Evolutionary conservation across 2,888 invertebrate genomes (phyloP).

Genomic region (Harpalus rufipes): DNA sequence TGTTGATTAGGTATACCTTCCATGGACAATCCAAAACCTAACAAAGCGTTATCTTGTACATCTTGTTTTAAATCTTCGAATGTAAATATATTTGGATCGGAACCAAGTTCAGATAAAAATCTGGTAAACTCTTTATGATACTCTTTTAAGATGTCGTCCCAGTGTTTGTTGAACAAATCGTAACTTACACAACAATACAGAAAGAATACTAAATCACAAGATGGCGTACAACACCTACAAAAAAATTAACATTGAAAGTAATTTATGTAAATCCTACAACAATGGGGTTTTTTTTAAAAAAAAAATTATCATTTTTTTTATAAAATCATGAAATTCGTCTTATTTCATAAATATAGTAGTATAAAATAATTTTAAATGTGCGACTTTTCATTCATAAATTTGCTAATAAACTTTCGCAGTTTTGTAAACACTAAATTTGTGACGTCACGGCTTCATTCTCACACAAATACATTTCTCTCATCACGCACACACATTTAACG

Average conservation of each 20-base stretch:
- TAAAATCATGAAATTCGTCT: too few relatives aligned
- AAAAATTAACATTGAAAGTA: background rate
- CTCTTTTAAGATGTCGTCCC: slow-evolving; percentile 80
- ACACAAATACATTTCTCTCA: too few relatives aligned
- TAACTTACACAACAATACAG: slow-evolving; percentile 83
- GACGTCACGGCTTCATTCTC: too few relatives aligned
- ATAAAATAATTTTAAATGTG: too few relatives aligned
- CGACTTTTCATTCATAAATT: too few relatives aligned
- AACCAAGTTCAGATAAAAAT: slow-evolving; percentile 81
- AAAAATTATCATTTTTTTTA: too few relatives aligned
- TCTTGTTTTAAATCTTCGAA: slow-evolving; percentile 79
- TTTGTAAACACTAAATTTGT: too few relatives aligned
- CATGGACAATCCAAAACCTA: slow-evolving; percentile 81
- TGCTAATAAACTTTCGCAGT: too few relatives aligned
- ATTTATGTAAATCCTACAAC: too few relatives aligned
- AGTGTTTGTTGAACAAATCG: slow-evolving; percentile 80
- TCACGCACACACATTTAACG: too few relatives aligned
- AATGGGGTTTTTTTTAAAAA: too few relatives aligned
- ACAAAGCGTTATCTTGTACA: slow-evolving; percentile 79
- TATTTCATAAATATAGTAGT: too few relatives aligned
- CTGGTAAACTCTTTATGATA: slow-evolving; percentile 81
- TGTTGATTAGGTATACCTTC: slow-evolving; percentile 81
- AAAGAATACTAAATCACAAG: slow-evolving; percentile 81
- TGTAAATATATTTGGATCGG: slow-evolving; percentile 80
- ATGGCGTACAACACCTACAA: slow-evolving; percentile 78